Evolutionary conservation across 2,113 vertebrate species (phyloP), one percentile per base, ranked within the genome.

Genomic region (Capreolus pygargus): DNA sequence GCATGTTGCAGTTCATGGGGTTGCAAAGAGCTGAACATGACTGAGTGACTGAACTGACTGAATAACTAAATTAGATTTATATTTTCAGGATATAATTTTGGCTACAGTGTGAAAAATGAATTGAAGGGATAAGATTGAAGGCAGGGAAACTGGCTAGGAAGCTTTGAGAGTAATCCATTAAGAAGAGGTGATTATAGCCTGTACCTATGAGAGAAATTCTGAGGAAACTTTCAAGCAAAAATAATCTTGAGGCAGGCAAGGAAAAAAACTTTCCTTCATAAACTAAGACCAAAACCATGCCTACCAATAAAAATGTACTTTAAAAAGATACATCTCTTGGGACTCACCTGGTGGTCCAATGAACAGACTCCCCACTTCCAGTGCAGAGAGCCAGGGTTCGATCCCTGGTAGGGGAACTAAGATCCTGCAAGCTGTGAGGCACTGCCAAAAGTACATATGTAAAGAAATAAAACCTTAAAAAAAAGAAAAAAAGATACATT

Each of bases 311-410:
- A 43, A 88, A 85, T 70, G 74, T 67, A 78, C 25, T 78, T 76
- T 60, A 58, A 97, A 91, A 96, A 11, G 7, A 27, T 16, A 0
- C 60, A 61, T 30, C 94, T 96, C 98, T 99, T 99, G 39, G 39
- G 36, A 25, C 23, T 76, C 43, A 6, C 39, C 70, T 76, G 6
- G 70, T 76, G 70, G 12, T 43, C 36, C 70, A 76, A 23, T 27
- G 6, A 27, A 43, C 23, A 76, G 70, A 76, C 12, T 76, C 12
- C 70, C 23, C 39, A 43, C 12, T 25, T 43, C 23, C 70, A 43
- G 21, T 14, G 36, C 21, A 43, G 70, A 23, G 70, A 76, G 70
- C 23, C 70, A 43, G 39, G 39, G 39, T 76, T 76, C 23, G 13
- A 76, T 14, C 21, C 23, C 39, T 27, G 23, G 70, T 43, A 43